A percentile compares a stretch with the other conserved stretches of the same genome.
Conservation (phyloP, 2,113 vertebrate species). For the Alligator sinensis region DNA sequence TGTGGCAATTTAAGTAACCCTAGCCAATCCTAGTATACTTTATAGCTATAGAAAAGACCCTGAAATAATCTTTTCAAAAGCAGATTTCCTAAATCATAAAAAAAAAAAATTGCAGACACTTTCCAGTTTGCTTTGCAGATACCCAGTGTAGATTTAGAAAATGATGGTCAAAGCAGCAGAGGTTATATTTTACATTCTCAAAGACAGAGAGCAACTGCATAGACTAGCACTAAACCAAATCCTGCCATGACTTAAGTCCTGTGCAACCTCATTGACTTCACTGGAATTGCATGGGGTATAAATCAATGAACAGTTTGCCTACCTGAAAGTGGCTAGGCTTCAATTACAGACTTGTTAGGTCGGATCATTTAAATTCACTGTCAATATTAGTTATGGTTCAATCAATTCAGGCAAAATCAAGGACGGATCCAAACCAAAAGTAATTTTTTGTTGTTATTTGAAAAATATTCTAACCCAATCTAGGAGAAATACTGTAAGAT, state of each 20-base stretch:
- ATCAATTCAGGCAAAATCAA: slow-evolving; percentile 47
- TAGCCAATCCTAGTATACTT: slow-evolving; percentile 26
- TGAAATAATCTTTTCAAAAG: slow-evolving; percentile 12
- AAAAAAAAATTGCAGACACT: slow-evolving; percentile 49
- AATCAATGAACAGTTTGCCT: slow-evolving; percentile 3
- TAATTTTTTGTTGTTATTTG: slow-evolving; percentile 33
- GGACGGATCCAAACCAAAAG: slow-evolving; percentile 31
- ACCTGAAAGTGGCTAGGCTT: background rate
- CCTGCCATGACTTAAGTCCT: background rate
- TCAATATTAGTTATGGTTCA: slow-evolving; percentile 38
- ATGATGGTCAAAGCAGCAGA: slow-evolving; percentile 11
- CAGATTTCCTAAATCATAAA: slow-evolving; percentile 26
- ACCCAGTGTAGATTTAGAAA: background rate
- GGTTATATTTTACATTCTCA: slow-evolving; percentile 1
- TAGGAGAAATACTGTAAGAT: background rate
- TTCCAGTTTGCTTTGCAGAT: slow-evolving; percentile 44
- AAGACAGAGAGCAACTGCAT: background rate
- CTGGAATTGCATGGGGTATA: background rate
- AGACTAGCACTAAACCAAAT: background rate
- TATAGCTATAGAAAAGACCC: background rate
- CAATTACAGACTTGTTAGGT: background rate
- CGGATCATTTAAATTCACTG: slow-evolving; percentile 49
- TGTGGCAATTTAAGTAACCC: slow-evolving; percentile 22
- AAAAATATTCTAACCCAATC: slow-evolving; percentile 29
- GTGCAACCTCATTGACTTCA: background rate